Evolutionary conservation across 2,888 invertebrate genomes (phyloP).

Genomic region (Cataglyphis albicans): DNA sequence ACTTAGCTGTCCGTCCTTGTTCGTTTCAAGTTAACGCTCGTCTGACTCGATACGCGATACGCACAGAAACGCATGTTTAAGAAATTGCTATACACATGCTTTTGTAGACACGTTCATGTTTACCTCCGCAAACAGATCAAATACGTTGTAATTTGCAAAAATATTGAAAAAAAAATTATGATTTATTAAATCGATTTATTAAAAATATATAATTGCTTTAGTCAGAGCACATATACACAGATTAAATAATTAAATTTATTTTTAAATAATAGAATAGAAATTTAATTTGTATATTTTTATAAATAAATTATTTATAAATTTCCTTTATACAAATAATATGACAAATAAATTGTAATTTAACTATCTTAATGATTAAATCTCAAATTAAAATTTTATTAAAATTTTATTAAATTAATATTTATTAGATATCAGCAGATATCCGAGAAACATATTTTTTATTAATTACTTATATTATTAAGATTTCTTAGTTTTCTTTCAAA

Average conservation of each 20-base stretch:
- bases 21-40: slow-evolving; percentile 63
- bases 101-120: neutral
- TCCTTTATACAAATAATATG: neutral
- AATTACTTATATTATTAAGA: neutral
- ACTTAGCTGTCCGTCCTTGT: slow-evolving; percentile 4
- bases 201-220: neutral
- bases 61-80: neutral
- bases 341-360: neutral
- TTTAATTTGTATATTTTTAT: neutral
- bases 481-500: neutral
- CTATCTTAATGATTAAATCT: neutral
- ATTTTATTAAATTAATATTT: neutral
- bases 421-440: neutral
- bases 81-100: neutral
- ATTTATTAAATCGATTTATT: neutral
- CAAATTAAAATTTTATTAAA: neutral
- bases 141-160: slow-evolving; percentile 2
- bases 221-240: neutral
- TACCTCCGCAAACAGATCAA: neutral
- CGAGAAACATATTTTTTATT: neutral
- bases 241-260: neutral
- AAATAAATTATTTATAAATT: neutral
- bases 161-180: neutral
- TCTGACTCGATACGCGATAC: slow-evolving; percentile 34
- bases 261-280: neutral